Evolutionary conservation across 2,888 invertebrate species (phyloP).

Genomic region (Hemithea aestivaria): DNA sequence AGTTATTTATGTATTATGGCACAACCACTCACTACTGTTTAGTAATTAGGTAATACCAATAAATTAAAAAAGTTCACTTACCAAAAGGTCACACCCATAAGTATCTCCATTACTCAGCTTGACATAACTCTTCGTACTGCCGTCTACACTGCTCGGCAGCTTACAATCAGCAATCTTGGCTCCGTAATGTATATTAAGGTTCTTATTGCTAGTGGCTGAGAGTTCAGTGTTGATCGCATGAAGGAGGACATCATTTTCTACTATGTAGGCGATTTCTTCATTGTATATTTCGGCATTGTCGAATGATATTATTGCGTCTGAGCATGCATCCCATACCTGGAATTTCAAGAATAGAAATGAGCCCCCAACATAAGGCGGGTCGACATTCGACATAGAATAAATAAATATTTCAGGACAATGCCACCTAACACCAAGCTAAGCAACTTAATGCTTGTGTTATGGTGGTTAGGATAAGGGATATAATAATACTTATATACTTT

Average conservation of each 20-base stretch:
- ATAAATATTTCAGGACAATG: no score
- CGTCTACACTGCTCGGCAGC: conserved; percentile 63
- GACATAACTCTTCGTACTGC: conserved; percentile 59
- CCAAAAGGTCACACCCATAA: conserved; percentile 84
- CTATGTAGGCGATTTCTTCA: conserved; percentile 91
- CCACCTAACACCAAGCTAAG: no score
- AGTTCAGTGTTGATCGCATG: conserved; percentile 85
- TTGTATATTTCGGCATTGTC: conserved; percentile 83
- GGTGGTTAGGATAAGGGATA: no score
- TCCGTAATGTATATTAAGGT: conserved; percentile 83
- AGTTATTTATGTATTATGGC: no score
- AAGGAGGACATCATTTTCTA: conserved; percentile 95
- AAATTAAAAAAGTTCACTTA: no score
- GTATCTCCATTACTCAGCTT: conserved; percentile 81
- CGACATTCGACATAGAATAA: no score
- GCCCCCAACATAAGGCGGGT: no score
- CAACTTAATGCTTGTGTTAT: no score
- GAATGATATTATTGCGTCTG: conserved; percentile 93
- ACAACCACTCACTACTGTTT: no score
- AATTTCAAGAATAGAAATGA: no score
- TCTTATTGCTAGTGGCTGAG: conserved; percentile 54
- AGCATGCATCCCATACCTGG: conserved; percentile 96
- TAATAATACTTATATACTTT: no score
- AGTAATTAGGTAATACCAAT: no score
- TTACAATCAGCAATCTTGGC: conserved; percentile 83